Evolutionary conservation across 2,888 invertebrate genomes (phyloP), one percentile per base, ranked within the genome.

Genomic region (Pilophorus perplexus): DNA sequence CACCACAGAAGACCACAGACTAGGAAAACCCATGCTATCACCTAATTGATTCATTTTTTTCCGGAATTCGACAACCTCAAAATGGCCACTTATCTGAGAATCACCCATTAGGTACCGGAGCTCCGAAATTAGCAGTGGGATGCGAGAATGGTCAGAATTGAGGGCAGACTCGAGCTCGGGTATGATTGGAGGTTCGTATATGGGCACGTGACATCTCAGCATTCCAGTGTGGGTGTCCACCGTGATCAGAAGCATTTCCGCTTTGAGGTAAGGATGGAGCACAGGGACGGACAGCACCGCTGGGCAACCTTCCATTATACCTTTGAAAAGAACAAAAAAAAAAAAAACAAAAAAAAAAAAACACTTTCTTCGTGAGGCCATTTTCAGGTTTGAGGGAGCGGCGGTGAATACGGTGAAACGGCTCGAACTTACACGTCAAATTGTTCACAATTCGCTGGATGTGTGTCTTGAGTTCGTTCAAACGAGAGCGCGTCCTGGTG

Each of bases 161-260:
- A 96, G 81, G 42, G 89, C 87, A 48, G 84, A 81, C 72, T 93
- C 92, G 67, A 96, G 82, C 68, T 94, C 94, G 2, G 85, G 82
- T 73, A 90, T 85, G 70, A 87, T 81, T 27, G 89, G 88, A 67
- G 91, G 88, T 71, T 91, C 87, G 78, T 93, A 93, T 75, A 93
- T 93, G 8, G 93, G 93, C 46, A 96, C 90, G 74, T 95, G 93
- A 72, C 93, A 91, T 71, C 93, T 88, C 73, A 93, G 83, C 79
- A 90, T 87, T 0, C 97, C 97, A 5, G 92, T 92, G 78, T 95
- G 94, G 28, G 94, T 93, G 77, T 96, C 94, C 57, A 97, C 93
- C 23, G 94, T 90, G 67, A 97, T 88, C 67, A 95, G 82, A 71
- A 97, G 83, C 77, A 93, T 90, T 77, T 97, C 96, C 0, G 95